Conservation (phyloP, 1,140 invertebrate genomes). For the Metaphire vulgaris region DNA sequence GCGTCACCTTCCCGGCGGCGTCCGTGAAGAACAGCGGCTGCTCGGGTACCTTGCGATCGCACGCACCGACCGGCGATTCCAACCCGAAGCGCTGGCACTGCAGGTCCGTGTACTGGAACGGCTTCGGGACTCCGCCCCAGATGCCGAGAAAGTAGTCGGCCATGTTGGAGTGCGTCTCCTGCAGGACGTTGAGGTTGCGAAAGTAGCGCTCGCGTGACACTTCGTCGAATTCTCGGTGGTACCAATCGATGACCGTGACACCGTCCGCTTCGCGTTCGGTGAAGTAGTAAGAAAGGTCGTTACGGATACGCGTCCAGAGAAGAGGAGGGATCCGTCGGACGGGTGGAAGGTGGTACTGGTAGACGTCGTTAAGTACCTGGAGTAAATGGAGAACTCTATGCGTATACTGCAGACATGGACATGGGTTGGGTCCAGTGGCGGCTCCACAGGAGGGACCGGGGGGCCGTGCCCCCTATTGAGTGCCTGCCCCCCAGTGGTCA, state of each 20-base stretch:
- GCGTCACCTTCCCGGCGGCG: conserved; percentile 67
- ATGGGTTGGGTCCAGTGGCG: too few relatives aligned
- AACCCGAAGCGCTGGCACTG: conserved; percentile 71
- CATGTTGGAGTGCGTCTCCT: conserved; percentile 92
- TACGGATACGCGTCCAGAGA: conserved; percentile 30
- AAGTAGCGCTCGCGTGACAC: conserved; percentile 62
- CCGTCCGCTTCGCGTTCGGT: conserved; percentile 30
- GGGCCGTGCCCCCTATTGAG: too few relatives aligned
- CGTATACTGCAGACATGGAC: too few relatives aligned
- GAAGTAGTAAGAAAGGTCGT: conserved; percentile 28
- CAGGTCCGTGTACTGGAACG: conserved; percentile 93
- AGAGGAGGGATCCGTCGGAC: conserved; percentile 31
- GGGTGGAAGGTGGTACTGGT: conserved; percentile 55
- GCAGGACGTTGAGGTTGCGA: conserved; percentile 91
- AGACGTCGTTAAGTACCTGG: conserved; percentile 83
- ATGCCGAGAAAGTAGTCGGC: conserved; percentile 91
- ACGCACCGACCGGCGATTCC: conserved; percentile 79
- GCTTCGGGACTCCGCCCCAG: conserved; percentile 75
- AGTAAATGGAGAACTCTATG: neutral
- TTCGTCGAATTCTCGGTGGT: conserved; percentile 36
- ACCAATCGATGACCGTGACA: conserved; percentile 29
- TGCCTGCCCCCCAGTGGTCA: too few relatives aligned
- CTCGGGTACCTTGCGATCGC: conserved; percentile 89
- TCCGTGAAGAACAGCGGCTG: conserved; percentile 88
- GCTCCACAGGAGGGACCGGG: too few relatives aligned